Conservation (phyloP, 2,888 invertebrate genomes). For the Archaeoteleia sp. region DNA sequence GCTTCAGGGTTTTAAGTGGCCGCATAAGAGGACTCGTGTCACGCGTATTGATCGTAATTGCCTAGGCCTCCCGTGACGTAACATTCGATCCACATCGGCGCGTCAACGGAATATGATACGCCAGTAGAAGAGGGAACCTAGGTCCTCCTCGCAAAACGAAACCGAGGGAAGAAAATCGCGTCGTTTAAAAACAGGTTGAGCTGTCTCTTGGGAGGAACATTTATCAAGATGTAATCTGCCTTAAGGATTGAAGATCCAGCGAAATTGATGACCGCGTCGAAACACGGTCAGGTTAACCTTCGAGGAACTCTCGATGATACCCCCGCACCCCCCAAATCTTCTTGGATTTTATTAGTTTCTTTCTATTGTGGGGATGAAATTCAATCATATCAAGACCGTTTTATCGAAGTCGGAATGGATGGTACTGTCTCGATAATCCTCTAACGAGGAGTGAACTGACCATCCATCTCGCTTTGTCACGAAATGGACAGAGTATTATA, state of each 20-base stretch:
- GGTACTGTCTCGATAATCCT: conserved; percentile 24
- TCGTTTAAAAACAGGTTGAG: conserved; percentile 20
- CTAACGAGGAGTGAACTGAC: conserved; percentile 30
- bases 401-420: conserved; percentile 9
- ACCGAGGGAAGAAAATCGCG: conserved; percentile 14
- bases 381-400: conserved; percentile 41
- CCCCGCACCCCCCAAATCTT: not conserved
- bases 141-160: no score
- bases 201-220: conserved; percentile 11
- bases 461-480: conserved; percentile 20
- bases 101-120: no score
- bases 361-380: conserved; percentile 31
- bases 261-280: conserved; percentile 21
- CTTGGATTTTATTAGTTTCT: conserved; percentile 37
- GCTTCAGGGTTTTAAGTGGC: conserved; percentile 13
- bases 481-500: no score
- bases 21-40: conserved; percentile 15
- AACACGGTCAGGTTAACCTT: conserved; percentile 22
- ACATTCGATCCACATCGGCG: no score
- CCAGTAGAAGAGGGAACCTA: no score
- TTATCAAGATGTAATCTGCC: conserved; percentile 33
- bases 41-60: conserved; percentile 13
- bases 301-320: conserved; percentile 15
- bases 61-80: conserved; percentile 1
- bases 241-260: conserved; percentile 19